These are phyloP conservation scores for Busarellus nigricollis DNA, from an alignment of 2,797 vertebrate species.

Conservation along the genomic window DNA sequence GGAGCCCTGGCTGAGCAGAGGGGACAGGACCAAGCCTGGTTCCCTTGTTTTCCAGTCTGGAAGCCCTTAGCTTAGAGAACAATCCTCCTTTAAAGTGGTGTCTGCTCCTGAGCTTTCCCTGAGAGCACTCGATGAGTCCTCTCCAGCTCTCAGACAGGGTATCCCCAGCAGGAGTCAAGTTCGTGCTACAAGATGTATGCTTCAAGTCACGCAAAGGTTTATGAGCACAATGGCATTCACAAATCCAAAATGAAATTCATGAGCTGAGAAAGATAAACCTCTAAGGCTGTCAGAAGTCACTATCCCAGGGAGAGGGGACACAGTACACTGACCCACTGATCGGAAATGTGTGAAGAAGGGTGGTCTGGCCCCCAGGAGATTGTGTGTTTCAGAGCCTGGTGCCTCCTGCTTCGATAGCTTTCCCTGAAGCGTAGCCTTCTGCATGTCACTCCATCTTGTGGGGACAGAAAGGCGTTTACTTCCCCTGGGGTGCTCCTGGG, in stretches of 20 bases:
- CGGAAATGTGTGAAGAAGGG: neutral
- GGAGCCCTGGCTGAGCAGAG: neutral
- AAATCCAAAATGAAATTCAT: neutral
- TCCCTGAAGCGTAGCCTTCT: neutral
- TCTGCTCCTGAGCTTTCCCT: neutral
- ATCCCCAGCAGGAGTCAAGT: neutral
- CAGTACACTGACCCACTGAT: neutral
- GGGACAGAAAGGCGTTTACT: neutral
- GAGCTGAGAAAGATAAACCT: neutral
- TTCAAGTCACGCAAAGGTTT: neutral
- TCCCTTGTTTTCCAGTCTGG: neutral
- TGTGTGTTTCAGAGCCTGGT: neutral
- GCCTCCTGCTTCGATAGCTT: neutral
- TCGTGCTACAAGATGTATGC: neutral
- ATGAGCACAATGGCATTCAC: neutral
- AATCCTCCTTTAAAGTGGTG: neutral
- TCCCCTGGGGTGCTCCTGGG: neutral
- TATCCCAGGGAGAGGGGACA: neutral
- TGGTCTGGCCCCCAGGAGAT: neutral
- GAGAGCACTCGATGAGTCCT: neutral
- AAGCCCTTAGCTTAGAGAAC: neutral
- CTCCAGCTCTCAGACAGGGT: neutral
- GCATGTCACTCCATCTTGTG: rapidly evolving
- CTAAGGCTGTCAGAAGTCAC: neutral
- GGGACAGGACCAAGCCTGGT: neutral